A percentile compares a stretch with the other conserved stretches of the same genome.
Evolutionary conservation across 1,140 invertebrate genomes (phyloP).

Genomic region (Odontomachus brunneus): DNA sequence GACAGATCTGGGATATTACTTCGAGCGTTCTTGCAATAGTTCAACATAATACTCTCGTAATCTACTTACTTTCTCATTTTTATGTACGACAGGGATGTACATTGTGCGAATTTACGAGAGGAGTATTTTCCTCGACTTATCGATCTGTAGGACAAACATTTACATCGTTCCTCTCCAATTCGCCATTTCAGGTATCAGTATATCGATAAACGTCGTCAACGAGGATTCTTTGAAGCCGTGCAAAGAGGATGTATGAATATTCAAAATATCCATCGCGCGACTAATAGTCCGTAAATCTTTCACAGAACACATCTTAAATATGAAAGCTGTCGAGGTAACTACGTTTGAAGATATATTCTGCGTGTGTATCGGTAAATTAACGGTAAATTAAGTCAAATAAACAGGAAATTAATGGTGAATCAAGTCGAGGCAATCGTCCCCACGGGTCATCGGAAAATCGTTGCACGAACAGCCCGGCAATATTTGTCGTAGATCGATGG

Average conservation of each 20-base stretch:
- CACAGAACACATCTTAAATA: not conserved
- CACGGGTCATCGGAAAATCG: not conserved
- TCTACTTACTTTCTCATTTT: not conserved
- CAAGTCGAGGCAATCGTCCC: not conserved
- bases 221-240: slow-evolving; percentile 1
- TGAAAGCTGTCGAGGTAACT: not conserved
- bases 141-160: not conserved
- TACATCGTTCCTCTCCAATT: not conserved
- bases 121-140: slow-evolving; percentile 4
- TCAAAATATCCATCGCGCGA: not conserved
- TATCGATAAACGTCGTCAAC: not conserved
- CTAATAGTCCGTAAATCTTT: slow-evolving; percentile 24
- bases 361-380: not conserved
- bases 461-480: not conserved
- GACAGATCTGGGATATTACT: slow-evolving; percentile 34
- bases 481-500: not conserved
- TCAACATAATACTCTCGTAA: not conserved
- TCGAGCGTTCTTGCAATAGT: slow-evolving; percentile 4
- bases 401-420: too few species aligned
- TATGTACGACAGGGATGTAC: not conserved
- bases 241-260: slow-evolving; percentile 6
- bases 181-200: not conserved
- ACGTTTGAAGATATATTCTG: not conserved
- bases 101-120: not conserved
- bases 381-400: too few species aligned